Evolutionary conservation across 64 coral and sea anemone species (phyloP).

Genomic region (Astreopora myriophthalma): DNA sequence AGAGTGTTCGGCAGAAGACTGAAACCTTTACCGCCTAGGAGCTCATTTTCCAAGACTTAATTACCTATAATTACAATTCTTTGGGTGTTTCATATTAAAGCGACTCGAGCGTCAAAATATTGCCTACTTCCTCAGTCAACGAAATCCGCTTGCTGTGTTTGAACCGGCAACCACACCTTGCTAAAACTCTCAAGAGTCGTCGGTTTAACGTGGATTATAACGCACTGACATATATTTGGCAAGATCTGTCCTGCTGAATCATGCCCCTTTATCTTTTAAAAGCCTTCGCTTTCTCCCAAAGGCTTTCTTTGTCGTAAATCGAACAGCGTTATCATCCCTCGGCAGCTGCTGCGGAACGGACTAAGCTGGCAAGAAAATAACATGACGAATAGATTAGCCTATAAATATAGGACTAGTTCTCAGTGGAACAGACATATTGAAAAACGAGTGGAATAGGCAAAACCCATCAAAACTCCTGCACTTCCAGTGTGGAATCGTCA

Average conservation of each 20-base stretch:
- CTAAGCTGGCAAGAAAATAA: neutral
- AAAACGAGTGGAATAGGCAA: neutral
- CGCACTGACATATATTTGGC: neutral
- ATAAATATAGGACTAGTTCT: neutral
- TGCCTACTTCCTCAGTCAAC: neutral
- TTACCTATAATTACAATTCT: neutral
- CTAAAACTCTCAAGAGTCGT: neutral
- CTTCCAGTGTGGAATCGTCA: neutral
- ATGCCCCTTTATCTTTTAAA: neutral
- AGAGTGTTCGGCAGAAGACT: no score
- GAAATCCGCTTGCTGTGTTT: neutral
- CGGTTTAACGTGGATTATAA: slow-evolving; percentile 5
- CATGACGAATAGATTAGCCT: neutral
- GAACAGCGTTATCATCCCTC: neutral
- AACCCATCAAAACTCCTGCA: neutral
- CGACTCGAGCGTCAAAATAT: neutral
- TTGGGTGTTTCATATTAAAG: neutral
- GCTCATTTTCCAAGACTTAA: neutral
- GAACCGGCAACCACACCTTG: slow-evolving; percentile 2
- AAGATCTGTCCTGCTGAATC: neutral
- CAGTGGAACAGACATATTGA: neutral
- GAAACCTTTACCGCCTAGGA: no score
- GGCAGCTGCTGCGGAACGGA: neutral
- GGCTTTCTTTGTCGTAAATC: neutral
- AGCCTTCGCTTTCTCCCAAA: neutral